Evolutionary conservation across 2,888 invertebrate species (phyloP).

Genomic region (Nemotelus nigrinus): DNA sequence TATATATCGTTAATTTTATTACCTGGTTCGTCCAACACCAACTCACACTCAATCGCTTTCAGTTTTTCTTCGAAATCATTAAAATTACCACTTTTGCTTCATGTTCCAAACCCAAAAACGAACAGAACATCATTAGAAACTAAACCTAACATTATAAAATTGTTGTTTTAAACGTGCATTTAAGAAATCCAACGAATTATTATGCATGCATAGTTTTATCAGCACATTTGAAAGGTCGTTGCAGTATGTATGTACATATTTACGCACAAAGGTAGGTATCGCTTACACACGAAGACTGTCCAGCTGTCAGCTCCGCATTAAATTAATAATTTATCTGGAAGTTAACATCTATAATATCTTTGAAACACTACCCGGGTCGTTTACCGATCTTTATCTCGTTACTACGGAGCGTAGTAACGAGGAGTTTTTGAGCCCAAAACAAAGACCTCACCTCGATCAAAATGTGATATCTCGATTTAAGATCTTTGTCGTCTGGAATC

Average conservation of each 20-base stretch:
- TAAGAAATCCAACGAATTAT: too few relatives aligned
- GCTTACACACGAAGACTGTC: slow-evolving; percentile 33
- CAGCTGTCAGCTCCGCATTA: slow-evolving; percentile 43
- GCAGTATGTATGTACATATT: too few relatives aligned
- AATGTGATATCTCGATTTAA: slow-evolving; percentile 37
- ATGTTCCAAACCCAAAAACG: too few relatives aligned
- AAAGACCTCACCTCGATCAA: slow-evolving; percentile 44
- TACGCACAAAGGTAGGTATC: not conserved
- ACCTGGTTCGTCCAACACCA: too few relatives aligned
- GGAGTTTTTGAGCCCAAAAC: slow-evolving; percentile 31
- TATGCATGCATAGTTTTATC: too few relatives aligned
- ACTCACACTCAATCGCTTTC: too few relatives aligned
- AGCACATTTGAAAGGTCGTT: too few relatives aligned
- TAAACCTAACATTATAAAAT: not conserved
- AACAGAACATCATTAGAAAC: slow-evolving; percentile 7
- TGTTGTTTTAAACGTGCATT: slow-evolving; percentile 14
- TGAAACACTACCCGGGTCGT: slow-evolving; percentile 39
- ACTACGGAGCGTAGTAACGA: slow-evolving; percentile 10
- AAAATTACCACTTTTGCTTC: not conserved
- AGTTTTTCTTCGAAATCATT: slow-evolving; percentile 8
- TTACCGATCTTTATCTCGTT: slow-evolving; percentile 40
- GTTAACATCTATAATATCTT: slow-evolving; percentile 36
- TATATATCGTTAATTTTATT: too few relatives aligned
- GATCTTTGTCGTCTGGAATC: slow-evolving; percentile 42
- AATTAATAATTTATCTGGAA: slow-evolving; percentile 43